phyloP scores from a whole-genome alignment of 2,797 vertebrate genomes.

The Sardinella longiceps region DNA sequence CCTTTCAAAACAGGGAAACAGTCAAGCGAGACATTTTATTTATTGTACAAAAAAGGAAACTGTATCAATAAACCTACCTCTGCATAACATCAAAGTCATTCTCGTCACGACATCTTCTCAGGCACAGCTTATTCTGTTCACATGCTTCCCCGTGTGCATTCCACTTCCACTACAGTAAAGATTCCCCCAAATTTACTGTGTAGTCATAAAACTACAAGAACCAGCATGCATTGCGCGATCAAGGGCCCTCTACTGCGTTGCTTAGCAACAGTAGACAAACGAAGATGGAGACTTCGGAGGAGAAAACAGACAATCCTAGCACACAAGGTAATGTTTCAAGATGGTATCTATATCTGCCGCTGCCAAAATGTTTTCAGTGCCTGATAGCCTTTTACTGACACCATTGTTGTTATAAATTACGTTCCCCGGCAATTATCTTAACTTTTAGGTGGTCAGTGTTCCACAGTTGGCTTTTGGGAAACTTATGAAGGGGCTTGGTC shows the following conservation, averaged over 20 bases:
- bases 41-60: not conserved
- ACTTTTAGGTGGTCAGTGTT: too few species aligned
- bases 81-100: not conserved
- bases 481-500: too few species aligned
- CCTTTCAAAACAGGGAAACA: not conserved
- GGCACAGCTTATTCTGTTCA: too few species aligned
- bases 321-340: constrained; percentile 41
- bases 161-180: too few species aligned
- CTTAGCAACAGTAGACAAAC: constrained; percentile 40
- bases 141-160: not conserved
- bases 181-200: not conserved
- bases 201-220: constrained; percentile 31
- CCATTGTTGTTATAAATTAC: not conserved
- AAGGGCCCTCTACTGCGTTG: constrained; percentile 29
- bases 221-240: constrained; percentile 33
- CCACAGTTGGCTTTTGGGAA: too few species aligned
- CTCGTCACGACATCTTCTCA: not conserved
- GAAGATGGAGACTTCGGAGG: constrained; percentile 43
- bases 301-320: constrained; percentile 25
- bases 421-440: too few species aligned
- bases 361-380: not conserved
- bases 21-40: not conserved
- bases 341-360: not conserved
- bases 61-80: not conserved
- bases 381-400: not conserved